phyloP scores from a whole-genome alignment of 2,113 vertebrate species.

The Vulpes ferrilata region DNA sequence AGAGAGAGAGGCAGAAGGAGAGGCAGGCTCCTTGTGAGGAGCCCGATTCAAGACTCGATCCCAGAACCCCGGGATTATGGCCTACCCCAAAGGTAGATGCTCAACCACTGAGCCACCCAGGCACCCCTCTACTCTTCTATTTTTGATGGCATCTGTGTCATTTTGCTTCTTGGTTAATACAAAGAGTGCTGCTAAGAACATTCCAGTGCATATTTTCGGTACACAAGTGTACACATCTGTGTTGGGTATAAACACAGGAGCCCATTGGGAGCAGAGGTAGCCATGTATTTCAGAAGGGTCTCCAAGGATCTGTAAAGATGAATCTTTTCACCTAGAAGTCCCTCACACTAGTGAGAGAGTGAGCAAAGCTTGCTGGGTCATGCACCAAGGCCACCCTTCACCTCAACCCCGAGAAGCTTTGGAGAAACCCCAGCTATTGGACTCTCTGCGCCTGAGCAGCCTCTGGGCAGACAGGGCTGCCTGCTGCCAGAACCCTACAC shows the following conservation, averaged over 20 bases:
- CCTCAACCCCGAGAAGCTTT: background rate
- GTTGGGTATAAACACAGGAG: background rate
- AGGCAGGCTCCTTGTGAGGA: no score
- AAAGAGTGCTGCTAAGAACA: constrained; percentile 1
- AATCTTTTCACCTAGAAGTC: background rate
- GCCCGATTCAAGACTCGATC: rapidly evolving
- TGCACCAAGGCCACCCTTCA: background rate
- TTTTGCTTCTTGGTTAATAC: background rate
- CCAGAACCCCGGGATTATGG: no score
- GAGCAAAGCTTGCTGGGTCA: background rate
- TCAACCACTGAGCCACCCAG: no score
- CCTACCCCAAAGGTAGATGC: no score
- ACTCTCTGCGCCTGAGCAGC: background rate
- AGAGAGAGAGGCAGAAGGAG: no score
- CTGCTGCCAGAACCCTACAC: background rate
- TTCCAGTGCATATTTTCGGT: background rate
- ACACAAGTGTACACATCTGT: background rate
- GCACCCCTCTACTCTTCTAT: background rate
- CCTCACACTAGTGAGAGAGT: background rate
- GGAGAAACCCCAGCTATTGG: no score
- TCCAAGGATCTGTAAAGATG: background rate
- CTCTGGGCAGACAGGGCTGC: background rate
- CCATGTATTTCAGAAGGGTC: background rate
- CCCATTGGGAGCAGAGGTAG: background rate
- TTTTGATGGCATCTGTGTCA: background rate